Evolutionary conservation across 2,113 vertebrate genomes (phyloP), one percentile per base, ranked within the genome.

Genomic region (Pipra filicauda): DNA sequence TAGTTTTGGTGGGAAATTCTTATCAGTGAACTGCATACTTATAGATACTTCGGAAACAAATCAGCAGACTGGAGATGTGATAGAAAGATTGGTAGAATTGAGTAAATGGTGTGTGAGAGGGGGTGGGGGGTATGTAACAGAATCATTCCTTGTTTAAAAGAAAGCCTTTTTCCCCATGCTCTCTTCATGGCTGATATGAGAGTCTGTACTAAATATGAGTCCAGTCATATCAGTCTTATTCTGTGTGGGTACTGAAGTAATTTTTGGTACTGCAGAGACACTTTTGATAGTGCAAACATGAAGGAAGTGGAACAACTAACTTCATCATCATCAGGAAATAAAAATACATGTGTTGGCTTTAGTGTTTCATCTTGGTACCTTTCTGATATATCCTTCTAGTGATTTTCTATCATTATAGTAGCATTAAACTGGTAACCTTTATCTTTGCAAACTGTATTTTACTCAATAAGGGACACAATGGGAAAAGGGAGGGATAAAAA

Each of bases 41-140:
- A 6, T 28, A 27, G 48, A 35, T 57, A 58, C 19, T 55, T 49
- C 10, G 12, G n/a, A 15, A 77, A 57, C 49, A 67, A 61, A 30
- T 51, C 14, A 54, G 23, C 24, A 46, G 51, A 22, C 35, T 79
- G 41, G 27, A 75, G 15, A 5, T 84, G 33, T 71, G 46, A 49
- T 49, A 27, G 30, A 54, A 35, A 55, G 37, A 54, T 12, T 5
- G 23, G 16, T 58, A 46, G 35, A 57, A 71, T 7, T 51, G 30
- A 62, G 30, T 71, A 67, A 85, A 22, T 35, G 27, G 7, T 61
- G 24, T 57, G 41, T 30, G 35, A 58, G 27, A 21, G 6, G 17
- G 8, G 20, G 5, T 9, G 7, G 30, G 9, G 3, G 26, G 6
- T 61, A 44, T 0, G 0, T 48, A 41, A 28, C 22, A 39, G 37